Evolutionary conservation across 2,888 invertebrate genomes (phyloP), one percentile per base, ranked within the genome.

Genomic region (Apoda limacodes): DNA sequence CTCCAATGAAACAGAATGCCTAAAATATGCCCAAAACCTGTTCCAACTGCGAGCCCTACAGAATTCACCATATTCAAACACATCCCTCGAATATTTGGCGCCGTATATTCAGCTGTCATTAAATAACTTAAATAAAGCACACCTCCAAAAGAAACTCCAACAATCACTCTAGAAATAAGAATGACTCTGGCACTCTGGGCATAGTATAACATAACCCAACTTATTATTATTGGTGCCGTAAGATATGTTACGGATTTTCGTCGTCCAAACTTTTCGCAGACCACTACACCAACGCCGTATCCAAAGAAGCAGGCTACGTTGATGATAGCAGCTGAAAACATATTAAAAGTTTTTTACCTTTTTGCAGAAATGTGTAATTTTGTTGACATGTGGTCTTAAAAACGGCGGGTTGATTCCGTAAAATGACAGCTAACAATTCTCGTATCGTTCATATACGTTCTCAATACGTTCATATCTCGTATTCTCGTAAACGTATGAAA

Each of bases 1-100:
- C 45, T 36, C 48, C 48, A 51, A 12, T 45, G 34, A 10, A 45
- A 27, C 1, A 39, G 19, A 6, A 39, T 39, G 5, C 40, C 34
- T 6, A 47, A 24, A 13, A 46, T 26, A 24, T 47, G 42, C 4
- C 42, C 44, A 5, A 43, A 12, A 6, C 36, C 28, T 1, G 37
- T 37, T 1, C 45, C 49, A 1, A 41, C 2, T 3, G 32, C 32
- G 9, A 42, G 35, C 5, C 39, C 40, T 3, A 44, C 30, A 30
- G 36, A 25, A n/a, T 37, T 34, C 4, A 34, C 21, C 2, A 26
- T 6, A 11, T 11, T 44, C 3, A 44, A 25, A 12, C 28, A 34
- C 1, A 42, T 13, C 9, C 35, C 26, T 22, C 42, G 32, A 5
- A 28, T 35, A 17, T 29, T 31, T 2, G 42, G 42, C 4, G 40